Evolutionary conservation across 2,888 invertebrate genomes (phyloP).

Genomic region (Toxonevra muliebris): DNA sequence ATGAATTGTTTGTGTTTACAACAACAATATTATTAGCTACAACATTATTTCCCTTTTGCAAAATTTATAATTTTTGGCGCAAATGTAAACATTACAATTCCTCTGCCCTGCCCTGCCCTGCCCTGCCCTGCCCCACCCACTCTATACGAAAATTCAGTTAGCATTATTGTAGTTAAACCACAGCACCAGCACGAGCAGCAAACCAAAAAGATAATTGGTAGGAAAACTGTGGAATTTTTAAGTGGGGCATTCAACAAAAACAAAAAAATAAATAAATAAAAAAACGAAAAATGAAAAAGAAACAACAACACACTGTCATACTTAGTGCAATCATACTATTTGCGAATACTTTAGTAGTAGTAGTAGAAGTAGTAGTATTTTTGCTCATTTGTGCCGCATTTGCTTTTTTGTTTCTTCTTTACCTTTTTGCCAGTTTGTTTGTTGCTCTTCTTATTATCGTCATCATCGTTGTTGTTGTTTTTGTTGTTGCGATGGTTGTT

Average conservation of each 20-base stretch:
- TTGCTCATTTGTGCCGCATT: not conserved
- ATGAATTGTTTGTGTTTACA: not conserved
- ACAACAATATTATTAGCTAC: constrained; percentile 1
- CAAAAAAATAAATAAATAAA: not conserved
- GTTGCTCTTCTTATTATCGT: not conserved
- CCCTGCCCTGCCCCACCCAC: constrained; percentile 7
- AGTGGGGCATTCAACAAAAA: not conserved
- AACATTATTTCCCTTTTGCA: not conserved
- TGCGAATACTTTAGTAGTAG: not conserved
- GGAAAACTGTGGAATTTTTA: constrained; percentile 25
- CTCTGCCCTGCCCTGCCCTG: too few species aligned
- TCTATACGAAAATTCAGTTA: constrained; percentile 6
- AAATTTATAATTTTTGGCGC: not conserved
- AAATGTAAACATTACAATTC: constrained; percentile 8
- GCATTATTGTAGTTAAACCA: too few species aligned
- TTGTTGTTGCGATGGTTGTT: constrained; percentile 3
- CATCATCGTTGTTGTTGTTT: not conserved
- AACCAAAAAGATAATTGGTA: constrained; percentile 22
- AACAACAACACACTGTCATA: too few species aligned
- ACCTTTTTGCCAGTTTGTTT: not conserved
- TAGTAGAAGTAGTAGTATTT: not conserved
- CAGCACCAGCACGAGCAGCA: constrained; percentile 13
- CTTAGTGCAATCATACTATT: too few species aligned
- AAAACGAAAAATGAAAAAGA: too few species aligned
- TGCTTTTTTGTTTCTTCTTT: not conserved